Evolutionary conservation across 2,888 invertebrate genomes (phyloP), one percentile per base, ranked within the genome.

Genomic region (Cephonodes hylas): DNA sequence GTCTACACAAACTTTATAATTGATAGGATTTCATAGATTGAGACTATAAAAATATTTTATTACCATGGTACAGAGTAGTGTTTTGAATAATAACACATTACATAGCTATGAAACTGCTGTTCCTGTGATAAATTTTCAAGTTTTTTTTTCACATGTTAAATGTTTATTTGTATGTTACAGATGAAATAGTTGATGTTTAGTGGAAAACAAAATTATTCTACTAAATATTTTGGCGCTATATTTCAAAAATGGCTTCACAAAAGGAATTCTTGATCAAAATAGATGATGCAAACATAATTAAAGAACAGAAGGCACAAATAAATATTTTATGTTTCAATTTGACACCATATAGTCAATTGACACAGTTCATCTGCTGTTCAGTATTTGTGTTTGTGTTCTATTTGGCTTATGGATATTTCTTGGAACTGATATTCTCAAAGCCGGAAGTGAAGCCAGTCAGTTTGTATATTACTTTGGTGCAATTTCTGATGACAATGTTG

Each of bases 361-460:
- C 93, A 3, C 97, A 97, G 84, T 97, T 98, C 81, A 65, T 96
- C 1, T 87, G 96, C 59, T 96, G 97, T 80, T 96, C 96, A 59
- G 76, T 91, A 23, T 97, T 96, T 61, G 96, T 98, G 6, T 98
- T 99, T 85, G 84, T 96, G 66, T 96, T 98, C 79, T 99, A 97
- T 85, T 86, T 98, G 64, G 93, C 97, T 0, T 99, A 99, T 93
- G 99, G 98, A 60, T 99, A 97, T 87, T 93, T 97, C 80, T 95
- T 97, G 94, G 99, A 99, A 88, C 88, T 98, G 48, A 97, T 99
- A 80, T 99, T 99, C 84, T 96, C 96, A 0, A 93, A 96, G n/a
- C 95, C 97, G 22, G 98, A 97, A 46, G 97, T 98, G 73, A 95
- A 96, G 76, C 96, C 97, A 0, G 96, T 96, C 78, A 98, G 98